phyloP scores from a whole-genome alignment of 2,888 invertebrate genomes.

The Trichopria drosophilae region DNA sequence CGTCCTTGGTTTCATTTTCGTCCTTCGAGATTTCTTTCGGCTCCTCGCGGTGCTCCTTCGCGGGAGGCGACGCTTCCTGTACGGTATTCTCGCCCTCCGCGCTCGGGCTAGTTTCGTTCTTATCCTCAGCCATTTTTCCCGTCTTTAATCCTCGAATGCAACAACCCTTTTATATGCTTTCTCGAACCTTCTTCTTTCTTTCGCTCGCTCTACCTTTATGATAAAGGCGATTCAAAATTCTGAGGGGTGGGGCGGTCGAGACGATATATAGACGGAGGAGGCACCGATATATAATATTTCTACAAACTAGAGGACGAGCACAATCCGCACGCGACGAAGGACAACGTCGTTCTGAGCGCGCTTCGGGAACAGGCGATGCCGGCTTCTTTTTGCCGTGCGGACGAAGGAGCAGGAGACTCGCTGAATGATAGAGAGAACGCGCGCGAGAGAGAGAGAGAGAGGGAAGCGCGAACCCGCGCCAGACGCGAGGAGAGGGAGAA shows the following conservation, averaged over 20 bases:
- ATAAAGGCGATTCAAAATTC: too few relatives aligned
- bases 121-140: conserved; percentile 56
- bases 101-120: conserved; percentile 53
- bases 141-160: too few relatives aligned
- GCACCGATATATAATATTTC: conserved; percentile 25
- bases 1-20: conserved; percentile 58
- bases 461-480: too few relatives aligned
- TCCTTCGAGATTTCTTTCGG: conserved; percentile 54
- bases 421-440: too few relatives aligned
- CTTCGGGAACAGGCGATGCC: conserved; percentile 5
- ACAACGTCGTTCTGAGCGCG: conserved; percentile 45
- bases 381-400: conserved; percentile 40
- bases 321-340: conserved; percentile 44
- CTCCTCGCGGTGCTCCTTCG: conserved; percentile 41
- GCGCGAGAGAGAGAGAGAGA: too few relatives aligned
- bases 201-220: too few relatives aligned
- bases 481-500: too few relatives aligned
- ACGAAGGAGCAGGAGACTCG: conserved; percentile 53
- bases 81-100: conserved; percentile 63
- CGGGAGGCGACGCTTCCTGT: conserved; percentile 53
- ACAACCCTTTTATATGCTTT: too few relatives aligned
- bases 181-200: too few relatives aligned
- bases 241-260: not conserved
- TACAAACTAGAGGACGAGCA: conserved; percentile 19
- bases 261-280: conserved; percentile 1